These are phyloP conservation scores for Medauroidea extradentata DNA, from an alignment of 1,140 invertebrate species.

Conservation along the genomic window DNA sequence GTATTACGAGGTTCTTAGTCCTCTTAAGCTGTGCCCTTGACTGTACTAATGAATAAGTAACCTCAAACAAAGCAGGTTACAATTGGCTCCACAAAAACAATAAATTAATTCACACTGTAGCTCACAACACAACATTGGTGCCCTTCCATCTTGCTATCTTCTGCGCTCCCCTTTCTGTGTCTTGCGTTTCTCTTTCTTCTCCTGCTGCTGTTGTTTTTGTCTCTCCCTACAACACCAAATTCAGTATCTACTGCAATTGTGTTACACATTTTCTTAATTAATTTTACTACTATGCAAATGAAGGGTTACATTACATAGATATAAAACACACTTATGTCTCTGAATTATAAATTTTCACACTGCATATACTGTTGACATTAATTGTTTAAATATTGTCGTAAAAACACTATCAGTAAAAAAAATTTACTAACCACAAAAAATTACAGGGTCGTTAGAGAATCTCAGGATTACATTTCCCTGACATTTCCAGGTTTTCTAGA, in stretches of 20 bases:
- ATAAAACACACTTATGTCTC: too few relatives aligned
- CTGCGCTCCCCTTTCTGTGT: slow-evolving; percentile 79
- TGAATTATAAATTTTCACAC: too few relatives aligned
- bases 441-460: too few relatives aligned
- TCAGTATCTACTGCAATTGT: neutral
- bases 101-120: slow-evolving; percentile 6
- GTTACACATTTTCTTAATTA: too few relatives aligned
- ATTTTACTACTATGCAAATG: too few relatives aligned
- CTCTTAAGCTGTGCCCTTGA: slow-evolving; percentile 5
- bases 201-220: slow-evolving; percentile 77
- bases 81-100: neutral
- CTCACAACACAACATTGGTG: neutral
- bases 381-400: too few relatives aligned
- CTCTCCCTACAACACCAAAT: slow-evolving; percentile 60
- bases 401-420: too few relatives aligned
- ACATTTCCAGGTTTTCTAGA: too few relatives aligned
- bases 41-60: slow-evolving; percentile 7
- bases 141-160: slow-evolving; percentile 58
- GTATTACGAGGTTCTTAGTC: neutral
- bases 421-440: too few relatives aligned
- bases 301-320: too few relatives aligned
- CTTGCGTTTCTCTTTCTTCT: slow-evolving; percentile 84
- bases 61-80: neutral
- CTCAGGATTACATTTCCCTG: too few relatives aligned
- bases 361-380: too few relatives aligned